Evolutionary conservation across 2,797 vertebrate genomes (phyloP).

Genomic region (Anguilla megastoma): DNA sequence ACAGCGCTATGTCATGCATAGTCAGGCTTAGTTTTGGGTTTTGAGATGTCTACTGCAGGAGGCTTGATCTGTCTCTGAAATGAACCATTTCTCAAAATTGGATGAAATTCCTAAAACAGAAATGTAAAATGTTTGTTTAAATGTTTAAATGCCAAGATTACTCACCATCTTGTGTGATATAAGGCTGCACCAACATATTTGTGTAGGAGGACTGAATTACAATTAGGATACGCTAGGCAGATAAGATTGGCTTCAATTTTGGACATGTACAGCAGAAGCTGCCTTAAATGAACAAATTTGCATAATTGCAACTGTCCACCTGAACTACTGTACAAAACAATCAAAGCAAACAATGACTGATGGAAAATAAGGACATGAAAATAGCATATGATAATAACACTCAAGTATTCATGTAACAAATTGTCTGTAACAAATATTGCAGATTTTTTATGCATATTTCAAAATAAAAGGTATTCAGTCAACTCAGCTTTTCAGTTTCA

Average conservation of each 20-base stretch:
- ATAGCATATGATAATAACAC: not conserved
- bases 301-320: not conserved
- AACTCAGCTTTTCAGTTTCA: not conserved
- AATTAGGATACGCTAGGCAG: not conserved
- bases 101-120: not conserved
- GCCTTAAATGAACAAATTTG: not conserved
- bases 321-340: not conserved
- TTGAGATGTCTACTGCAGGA: not conserved
- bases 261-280: not conserved
- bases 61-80: not conserved
- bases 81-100: not conserved
- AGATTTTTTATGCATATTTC: not conserved
- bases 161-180: not conserved
- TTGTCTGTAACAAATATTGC: not conserved
- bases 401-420: not conserved
- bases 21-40: not conserved
- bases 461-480: not conserved
- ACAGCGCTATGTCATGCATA: not conserved
- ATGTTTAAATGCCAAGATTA: slow-evolving; percentile 7
- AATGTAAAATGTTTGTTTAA: not conserved
- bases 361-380: not conserved
- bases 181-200: slow-evolving; percentile 6
- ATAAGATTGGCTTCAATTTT: not conserved
- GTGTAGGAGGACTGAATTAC: slow-evolving; percentile 17
- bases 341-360: not conserved